Base-by-base conservation (phyloP, 2,113 vertebrate genomes). In the Oryzias woworae region DNA sequence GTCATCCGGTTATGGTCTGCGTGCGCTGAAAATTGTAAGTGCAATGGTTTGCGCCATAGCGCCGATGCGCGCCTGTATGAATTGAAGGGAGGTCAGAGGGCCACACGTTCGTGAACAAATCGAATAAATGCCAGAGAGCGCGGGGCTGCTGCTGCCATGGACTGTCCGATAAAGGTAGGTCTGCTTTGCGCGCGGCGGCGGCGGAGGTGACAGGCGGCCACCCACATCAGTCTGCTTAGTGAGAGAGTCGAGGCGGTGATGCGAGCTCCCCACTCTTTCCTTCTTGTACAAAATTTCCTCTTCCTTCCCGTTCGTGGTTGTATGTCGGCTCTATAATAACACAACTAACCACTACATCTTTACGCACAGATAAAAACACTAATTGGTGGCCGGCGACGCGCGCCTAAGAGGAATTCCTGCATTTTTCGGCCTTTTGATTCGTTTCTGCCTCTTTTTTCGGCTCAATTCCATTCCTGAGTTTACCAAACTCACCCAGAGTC, bases 251-350 rank as follows among this genome's bases (percentile, higher is more conserved):
- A 89, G 87, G 89, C 88, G 91, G 88, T 90, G 87, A 92, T 91
- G 88, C 90, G 85, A 91, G 90, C 87, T 87, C 92, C 92, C 92
- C 92, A 92, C 93, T 94, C 93, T 94, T 94, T 94, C 93, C 93
- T 94, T 93, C 92, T 94, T 82, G 89, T 93, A 93, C 92, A 91
- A 94, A 93, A 93, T 92, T 93, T 94, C 93, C 93, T 94, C 92
- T 94, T 94, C 93, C 93, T 94, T 94, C 93, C 93, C 93, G 92
- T 94, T 94, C 88, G 93, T 92, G 93, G 93, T 91, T 89, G 93
- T 92, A 93, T 93, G 92, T 94, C 92, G 92, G 86, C 85, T 91
- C 89, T 93, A 92, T 90, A 94, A 94, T 92, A 94, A 93, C 93
- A 92, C 91, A 89, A 92, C 86, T 93, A 94, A 92, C 92, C 92